Conservation (phyloP, 2,113 vertebrate genomes). For the Pipa parva region DNA sequence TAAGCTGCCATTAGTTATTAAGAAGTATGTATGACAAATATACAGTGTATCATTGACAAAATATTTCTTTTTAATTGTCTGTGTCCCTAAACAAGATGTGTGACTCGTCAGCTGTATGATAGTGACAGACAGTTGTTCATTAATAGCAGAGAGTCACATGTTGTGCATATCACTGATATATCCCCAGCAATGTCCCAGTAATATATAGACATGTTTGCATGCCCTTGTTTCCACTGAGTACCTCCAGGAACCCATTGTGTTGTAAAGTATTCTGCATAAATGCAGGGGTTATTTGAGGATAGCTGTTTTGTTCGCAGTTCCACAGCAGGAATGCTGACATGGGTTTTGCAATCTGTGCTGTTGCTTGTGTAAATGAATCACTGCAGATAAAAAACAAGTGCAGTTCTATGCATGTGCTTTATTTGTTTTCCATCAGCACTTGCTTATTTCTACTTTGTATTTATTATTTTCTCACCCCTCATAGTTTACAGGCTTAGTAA, state of each 20-base stretch:
- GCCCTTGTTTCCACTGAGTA: slow-evolving; percentile 17
- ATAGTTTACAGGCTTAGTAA: too few relatives aligned
- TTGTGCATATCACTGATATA: too few relatives aligned
- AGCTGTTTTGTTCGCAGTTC: slow-evolving; percentile 18
- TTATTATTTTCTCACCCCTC: too few relatives aligned
- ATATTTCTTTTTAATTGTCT: too few relatives aligned
- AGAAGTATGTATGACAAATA: too few relatives aligned
- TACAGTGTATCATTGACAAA: too few relatives aligned
- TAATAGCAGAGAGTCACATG: too few relatives aligned
- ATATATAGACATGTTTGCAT: slow-evolving; percentile 19
- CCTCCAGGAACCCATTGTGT: slow-evolving; percentile 29
- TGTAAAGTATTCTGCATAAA: slow-evolving; percentile 23
- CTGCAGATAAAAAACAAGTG: slow-evolving; percentile 21
- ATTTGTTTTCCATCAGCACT: slow-evolving; percentile 15
- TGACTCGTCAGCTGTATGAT: too few relatives aligned
- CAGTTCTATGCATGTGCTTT: neutral
- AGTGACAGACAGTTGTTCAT: too few relatives aligned
- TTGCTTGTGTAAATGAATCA: slow-evolving; percentile 26
- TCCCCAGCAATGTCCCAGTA: neutral
- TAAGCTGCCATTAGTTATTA: too few relatives aligned
- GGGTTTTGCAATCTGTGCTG: slow-evolving; percentile 33
- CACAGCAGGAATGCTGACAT: slow-evolving; percentile 39
- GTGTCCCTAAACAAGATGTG: too few relatives aligned
- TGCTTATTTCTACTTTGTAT: neutral
- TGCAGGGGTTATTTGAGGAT: slow-evolving; percentile 22